Conservation (phyloP, 1,140 invertebrate genomes). For the Copidosoma floridanum region DNA sequence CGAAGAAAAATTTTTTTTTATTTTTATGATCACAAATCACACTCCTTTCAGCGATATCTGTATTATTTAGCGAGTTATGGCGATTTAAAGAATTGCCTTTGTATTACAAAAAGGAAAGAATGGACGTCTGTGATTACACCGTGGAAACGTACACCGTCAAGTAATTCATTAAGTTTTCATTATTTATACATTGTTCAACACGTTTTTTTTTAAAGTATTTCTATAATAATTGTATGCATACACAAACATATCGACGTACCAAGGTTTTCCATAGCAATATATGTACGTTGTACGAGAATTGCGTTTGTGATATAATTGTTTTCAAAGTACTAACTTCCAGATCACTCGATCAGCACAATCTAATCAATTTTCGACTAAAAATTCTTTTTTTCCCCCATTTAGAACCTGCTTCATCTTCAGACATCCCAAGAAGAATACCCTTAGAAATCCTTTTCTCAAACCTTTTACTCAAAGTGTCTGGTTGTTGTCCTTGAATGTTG, state of each 20-base stretch:
- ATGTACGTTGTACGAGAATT: too few relatives aligned
- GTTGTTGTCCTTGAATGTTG: constrained; percentile 31
- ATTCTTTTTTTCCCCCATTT: background rate
- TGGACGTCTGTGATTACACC: constrained; percentile 61
- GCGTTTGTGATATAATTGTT: too few relatives aligned
- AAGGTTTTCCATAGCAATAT: too few relatives aligned
- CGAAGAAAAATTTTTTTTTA: too few relatives aligned
- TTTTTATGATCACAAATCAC: too few relatives aligned
- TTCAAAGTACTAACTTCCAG: too few relatives aligned
- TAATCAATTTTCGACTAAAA: background rate
- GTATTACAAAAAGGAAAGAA: constrained; percentile 60
- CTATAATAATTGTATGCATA: background rate
- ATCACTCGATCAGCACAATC: too few relatives aligned
- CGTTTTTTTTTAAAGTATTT: background rate
- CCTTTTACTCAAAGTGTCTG: constrained; percentile 38
- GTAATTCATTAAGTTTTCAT: too few relatives aligned
- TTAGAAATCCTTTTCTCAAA: constrained; percentile 56
- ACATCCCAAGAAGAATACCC: constrained; percentile 61
- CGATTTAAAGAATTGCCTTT: too few relatives aligned
- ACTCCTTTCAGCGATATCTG: too few relatives aligned
- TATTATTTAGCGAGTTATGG: too few relatives aligned
- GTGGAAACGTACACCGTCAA: constrained; percentile 61
- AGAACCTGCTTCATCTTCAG: constrained; percentile 65
- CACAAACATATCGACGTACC: background rate
- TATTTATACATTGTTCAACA: too few relatives aligned